These are phyloP conservation scores for Brotula barbata DNA, from an alignment of 2,797 vertebrate species.

Conservation along the genomic window DNA sequence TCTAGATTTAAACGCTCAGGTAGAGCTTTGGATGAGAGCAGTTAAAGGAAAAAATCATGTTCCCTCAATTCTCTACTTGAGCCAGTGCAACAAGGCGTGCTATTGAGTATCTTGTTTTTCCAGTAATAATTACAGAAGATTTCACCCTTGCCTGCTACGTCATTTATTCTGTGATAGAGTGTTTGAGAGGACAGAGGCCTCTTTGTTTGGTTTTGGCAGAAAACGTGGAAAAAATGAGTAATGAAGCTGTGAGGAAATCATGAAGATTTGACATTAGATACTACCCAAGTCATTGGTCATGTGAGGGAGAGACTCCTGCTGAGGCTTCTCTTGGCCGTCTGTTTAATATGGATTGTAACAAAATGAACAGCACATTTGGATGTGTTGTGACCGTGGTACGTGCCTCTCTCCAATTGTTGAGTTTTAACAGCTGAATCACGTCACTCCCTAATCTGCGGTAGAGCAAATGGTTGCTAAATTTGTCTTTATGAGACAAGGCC, in stretches of 20 bases:
- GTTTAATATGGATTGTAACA: slow-evolving; percentile 7
- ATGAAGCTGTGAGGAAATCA: slow-evolving; percentile 38
- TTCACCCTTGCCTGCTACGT: slow-evolving; percentile 6
- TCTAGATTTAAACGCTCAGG: not conserved
- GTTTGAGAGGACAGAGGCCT: slow-evolving; percentile 46
- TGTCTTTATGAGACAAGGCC: not conserved
- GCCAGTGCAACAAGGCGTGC: not conserved
- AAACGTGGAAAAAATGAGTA: slow-evolving; percentile 51
- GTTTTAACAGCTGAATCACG: not conserved
- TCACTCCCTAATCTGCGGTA: no score
- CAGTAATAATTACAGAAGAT: slow-evolving; percentile 21
- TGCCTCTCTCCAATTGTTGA: not conserved
- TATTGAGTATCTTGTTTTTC: slow-evolving; percentile 20
- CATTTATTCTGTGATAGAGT: slow-evolving; percentile 27
- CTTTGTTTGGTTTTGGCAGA: slow-evolving; percentile 62
- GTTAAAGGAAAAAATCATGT: no score
- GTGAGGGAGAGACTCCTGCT: slow-evolving; percentile 26
- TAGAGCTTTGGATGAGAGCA: not conserved
- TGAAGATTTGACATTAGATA: slow-evolving; percentile 44
- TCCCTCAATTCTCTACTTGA: not conserved
- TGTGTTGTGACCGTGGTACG: slow-evolving; percentile 1
- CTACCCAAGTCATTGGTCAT: slow-evolving; percentile 22
- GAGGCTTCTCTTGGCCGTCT: slow-evolving; percentile 19
- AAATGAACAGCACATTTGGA: slow-evolving; percentile 19
- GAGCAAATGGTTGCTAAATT: not conserved